Base-by-base conservation (phyloP, 2,888 invertebrate genomes). In the Cantharis nigra region DNA sequence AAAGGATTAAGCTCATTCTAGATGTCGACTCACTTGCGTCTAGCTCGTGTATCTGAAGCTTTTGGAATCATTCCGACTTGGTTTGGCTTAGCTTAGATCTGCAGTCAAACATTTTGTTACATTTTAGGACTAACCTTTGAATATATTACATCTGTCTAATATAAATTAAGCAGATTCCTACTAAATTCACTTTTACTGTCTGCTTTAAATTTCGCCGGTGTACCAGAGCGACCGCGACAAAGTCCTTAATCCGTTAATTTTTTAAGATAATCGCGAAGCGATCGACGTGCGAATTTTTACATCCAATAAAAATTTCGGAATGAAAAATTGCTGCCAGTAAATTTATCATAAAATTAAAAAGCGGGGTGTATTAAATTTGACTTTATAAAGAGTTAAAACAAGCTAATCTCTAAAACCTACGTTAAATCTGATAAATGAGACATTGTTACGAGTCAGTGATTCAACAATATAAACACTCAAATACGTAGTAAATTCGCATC, bases 1-100 rank as follows among this genome's bases (percentile, higher is more conserved):
- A 91, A 91, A 90, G 92, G 92, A 92, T 92, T 92, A 92, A 90
- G 85, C 84, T 84, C 83, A 83, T 85, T 85, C 85, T 85, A 83
- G 85, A 86, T 85, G 87, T 87, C 87, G 87, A 86, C 85, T 87
- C 87, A 78, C 79, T 82, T 83, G 86, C 85, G 84, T 87, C 86
- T 85, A 80, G 83, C 83, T 84, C 85, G 85, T 86, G 85, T 86
- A 86, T 86, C 84, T 85, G 79, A 78, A 79, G 77, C 80, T 77
- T 77, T 75, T 74, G 79, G 79, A 79, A 77, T 79, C 78, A 79
- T 79, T 79, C 83, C 85, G 82, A 85, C 83, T 84, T 82, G 81
- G 83, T 83, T 83, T 83, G 85, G 86, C 86, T 86, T 86, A 86
- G 85, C 84, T 82, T 79, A 81, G 82, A 82, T 81, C 84, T 82